These are phyloP conservation scores for Agrypnia vestita DNA, from an alignment of 1,140 invertebrate genomes.

Conservation along the genomic window DNA sequence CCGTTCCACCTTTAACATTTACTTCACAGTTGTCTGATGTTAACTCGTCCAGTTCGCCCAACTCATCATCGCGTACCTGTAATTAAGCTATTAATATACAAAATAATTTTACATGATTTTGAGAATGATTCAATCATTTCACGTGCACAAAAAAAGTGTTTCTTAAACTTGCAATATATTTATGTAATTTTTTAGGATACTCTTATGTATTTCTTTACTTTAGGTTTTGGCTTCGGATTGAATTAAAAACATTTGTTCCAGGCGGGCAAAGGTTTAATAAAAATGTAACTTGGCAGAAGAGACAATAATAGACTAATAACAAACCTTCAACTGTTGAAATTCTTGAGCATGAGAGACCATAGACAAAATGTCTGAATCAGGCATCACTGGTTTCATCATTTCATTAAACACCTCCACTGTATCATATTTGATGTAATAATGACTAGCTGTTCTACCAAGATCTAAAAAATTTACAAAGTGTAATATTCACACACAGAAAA, in stretches of 20 bases:
- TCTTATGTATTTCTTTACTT: too few species aligned
- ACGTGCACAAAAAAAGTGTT: too few species aligned
- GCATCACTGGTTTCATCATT: conserved; percentile 85
- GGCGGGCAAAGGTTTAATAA: too few species aligned
- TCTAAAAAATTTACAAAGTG: conserved; percentile 72
- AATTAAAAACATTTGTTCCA: neutral
- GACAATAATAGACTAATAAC: conserved; percentile 8
- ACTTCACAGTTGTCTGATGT: conserved; percentile 83
- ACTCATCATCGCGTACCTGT: conserved; percentile 94
- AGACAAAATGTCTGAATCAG: conserved; percentile 87
- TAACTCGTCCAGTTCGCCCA: conserved; percentile 90
- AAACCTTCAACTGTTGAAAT: conserved; percentile 96
- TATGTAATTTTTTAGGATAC: too few species aligned
- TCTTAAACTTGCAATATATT: too few species aligned
- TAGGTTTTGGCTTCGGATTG: neutral
- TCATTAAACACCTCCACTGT: conserved; percentile 95
- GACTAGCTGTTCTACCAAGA: conserved; percentile 95
- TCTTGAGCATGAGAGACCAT: conserved; percentile 95
- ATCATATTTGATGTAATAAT: conserved; percentile 98
- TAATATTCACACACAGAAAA: neutral
- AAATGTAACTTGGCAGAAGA: neutral
- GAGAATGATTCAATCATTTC: neutral
- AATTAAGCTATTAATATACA: conserved; percentile 45
- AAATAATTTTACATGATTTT: neutral
- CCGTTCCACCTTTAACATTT: conserved; percentile 84